Evolutionary conservation across 1,140 invertebrate genomes (phyloP), one percentile per base, ranked within the genome.

Genomic region (Pachypsylla venusta): DNA sequence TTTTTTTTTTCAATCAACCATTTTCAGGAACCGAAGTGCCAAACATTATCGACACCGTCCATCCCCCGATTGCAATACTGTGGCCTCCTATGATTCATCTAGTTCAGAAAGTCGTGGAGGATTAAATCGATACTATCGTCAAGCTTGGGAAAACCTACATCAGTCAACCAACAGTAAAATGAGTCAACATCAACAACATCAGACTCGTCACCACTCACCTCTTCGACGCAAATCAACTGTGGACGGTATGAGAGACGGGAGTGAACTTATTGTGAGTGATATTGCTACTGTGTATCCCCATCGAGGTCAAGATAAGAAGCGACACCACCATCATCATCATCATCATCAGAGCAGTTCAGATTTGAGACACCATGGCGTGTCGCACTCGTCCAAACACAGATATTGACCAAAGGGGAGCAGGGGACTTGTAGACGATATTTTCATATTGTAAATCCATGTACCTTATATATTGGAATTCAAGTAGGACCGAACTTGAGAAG

Each of bases 71-170:
- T 89, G 87, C 73, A 88, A 89, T 69, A 90, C 87, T 12, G 86
- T 89, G 27, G 87, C 86, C 22, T 89, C 87, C 26, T 85, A 89
- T 65, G 86, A 89, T 67, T 88, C 86, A 54, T 85, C 85, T 59
- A 84, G 84, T 54, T 89, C 86, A 0, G 87, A 89, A 64, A 87
- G 86, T 14, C 77, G 87, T 40, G 82, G 78, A 28, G 80, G 88
- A 28, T 74, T 93, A 56, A 92, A 90, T 70, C 81, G 87, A 64
- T 85, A 84, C 67, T 93, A 93, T 72, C 79, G 87, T 16, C 84
- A 89, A 70, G 89, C 89, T 2, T 93, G 90, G 90, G 88, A 92
- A 67, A 91, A 93, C 69, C 76, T 93, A 2, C 87, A 91, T 68
- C 85, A 90, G 71, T 84, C 84, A 14, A 78, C 85, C 12, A 79